Evolutionary conservation across 2,113 vertebrate genomes (phyloP).

Genomic region (Oophaga pumilio): DNA sequence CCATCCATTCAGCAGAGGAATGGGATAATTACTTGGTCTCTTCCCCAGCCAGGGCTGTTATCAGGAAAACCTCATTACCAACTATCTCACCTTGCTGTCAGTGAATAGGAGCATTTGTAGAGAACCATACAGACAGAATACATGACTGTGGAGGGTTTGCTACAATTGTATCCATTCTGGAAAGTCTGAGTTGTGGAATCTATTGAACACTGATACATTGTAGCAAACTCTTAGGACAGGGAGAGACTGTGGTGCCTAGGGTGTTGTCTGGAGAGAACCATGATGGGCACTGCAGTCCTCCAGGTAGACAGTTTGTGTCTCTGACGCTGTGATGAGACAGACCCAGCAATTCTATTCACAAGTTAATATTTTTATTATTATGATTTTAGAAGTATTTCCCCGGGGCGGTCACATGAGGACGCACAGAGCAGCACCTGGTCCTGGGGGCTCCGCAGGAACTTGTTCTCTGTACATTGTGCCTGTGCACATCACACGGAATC

Average conservation of each 20-base stretch:
- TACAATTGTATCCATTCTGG: too few relatives aligned
- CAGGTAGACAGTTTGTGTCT: background rate
- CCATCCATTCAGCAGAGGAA: too few relatives aligned
- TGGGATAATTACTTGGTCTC: too few relatives aligned
- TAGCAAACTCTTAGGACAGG: background rate
- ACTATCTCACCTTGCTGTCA: too few relatives aligned
- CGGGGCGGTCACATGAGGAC: constrained; percentile 37
- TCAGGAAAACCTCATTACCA: too few relatives aligned
- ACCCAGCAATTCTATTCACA: background rate
- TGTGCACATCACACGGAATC: background rate
- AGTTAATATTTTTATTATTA: constrained; percentile 1
- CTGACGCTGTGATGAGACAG: background rate
- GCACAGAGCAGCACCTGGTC: constrained; percentile 43
- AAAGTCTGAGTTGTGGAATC: too few relatives aligned
- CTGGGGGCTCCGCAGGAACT: background rate
- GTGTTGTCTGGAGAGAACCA: background rate
- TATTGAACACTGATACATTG: background rate
- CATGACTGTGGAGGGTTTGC: too few relatives aligned
- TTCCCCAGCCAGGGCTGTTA: too few relatives aligned
- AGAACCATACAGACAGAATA: too few relatives aligned
- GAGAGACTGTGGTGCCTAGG: too few relatives aligned
- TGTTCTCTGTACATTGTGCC: background rate
- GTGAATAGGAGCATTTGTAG: too few relatives aligned
- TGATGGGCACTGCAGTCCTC: background rate
- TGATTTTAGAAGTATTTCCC: constrained; percentile 36